Percentiles rank a stretch among this genome's conserved stretches.
Conservation (phyloP, 2,113 vertebrate species). For the Himantopus leucocephalus region DNA sequence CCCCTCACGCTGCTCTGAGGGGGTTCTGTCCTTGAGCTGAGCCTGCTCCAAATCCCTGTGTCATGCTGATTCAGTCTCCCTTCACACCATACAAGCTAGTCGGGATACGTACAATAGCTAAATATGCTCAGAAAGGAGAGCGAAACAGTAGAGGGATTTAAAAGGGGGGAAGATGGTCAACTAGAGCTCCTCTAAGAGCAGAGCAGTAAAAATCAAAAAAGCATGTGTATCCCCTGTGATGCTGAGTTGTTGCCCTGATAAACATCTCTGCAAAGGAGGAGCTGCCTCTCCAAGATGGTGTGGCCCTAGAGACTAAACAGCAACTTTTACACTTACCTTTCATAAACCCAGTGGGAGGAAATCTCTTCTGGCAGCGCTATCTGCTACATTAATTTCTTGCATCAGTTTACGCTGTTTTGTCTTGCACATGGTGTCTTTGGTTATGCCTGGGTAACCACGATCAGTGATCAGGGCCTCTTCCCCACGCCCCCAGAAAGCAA, state of each 20-base stretch:
- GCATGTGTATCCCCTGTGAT: accelerated
- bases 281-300: background rate
- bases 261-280: background rate
- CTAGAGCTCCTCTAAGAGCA: background rate
- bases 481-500: background rate
- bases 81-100: background rate
- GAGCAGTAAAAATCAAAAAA: background rate
- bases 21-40: background rate
- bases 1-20: background rate
- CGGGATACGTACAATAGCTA: background rate
- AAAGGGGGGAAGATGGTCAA: background rate
- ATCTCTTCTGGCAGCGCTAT: background rate
- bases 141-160: background rate
- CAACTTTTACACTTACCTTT: background rate
- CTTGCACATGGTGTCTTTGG: background rate
- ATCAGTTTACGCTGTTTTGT: background rate
- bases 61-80: background rate
- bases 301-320: background rate
- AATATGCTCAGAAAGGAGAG: background rate
- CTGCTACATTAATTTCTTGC: background rate
- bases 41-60: background rate
- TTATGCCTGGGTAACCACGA: background rate
- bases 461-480: background rate
- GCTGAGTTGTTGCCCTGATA: background rate
- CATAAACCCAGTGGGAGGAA: background rate